A percentile compares a stretch with the other conserved stretches of the same genome.
Evolutionary conservation across 2,888 invertebrate species (phyloP).

Genomic region (Caradrina kadenii): DNA sequence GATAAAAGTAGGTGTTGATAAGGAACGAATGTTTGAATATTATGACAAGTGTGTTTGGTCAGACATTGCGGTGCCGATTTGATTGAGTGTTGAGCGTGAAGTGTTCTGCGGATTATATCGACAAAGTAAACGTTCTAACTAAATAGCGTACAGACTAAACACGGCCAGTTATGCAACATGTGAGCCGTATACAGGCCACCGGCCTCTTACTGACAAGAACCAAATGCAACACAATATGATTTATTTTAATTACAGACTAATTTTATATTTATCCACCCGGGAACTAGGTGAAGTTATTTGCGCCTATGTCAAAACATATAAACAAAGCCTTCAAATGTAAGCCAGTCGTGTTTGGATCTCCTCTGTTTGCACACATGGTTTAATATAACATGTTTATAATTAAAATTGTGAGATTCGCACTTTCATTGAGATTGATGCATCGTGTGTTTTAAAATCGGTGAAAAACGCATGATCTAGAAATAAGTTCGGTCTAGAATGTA

Average conservation of each 20-base stretch:
- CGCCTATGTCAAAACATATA: slow-evolving; percentile 60
- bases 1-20: slow-evolving; percentile 54
- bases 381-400: slow-evolving; percentile 50
- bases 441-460: slow-evolving; percentile 19
- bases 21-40: slow-evolving; percentile 53
- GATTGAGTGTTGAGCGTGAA: slow-evolving; percentile 62
- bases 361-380: slow-evolving; percentile 35
- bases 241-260: slow-evolving; percentile 61
- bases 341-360: slow-evolving; percentile 51
- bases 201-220: slow-evolving; percentile 54
- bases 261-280: slow-evolving; percentile 47
- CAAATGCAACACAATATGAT: slow-evolving; percentile 65
- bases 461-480: slow-evolving; percentile 39
- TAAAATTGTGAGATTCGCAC: slow-evolving; percentile 37
- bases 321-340: slow-evolving; percentile 51
- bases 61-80: slow-evolving; percentile 73
- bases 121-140: slow-evolving; percentile 69
- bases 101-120: slow-evolving; percentile 70
- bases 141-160: slow-evolving; percentile 71
- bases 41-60: slow-evolving; percentile 65
- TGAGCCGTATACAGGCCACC: slow-evolving; percentile 48
- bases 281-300: slow-evolving; percentile 57
- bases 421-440: slow-evolving; percentile 44
- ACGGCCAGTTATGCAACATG: slow-evolving; percentile 66
- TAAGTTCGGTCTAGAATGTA: slow-evolving; percentile 24